phyloP scores from a whole-genome alignment of 2,797 vertebrate species.

The Cossypha dichroa region DNA sequence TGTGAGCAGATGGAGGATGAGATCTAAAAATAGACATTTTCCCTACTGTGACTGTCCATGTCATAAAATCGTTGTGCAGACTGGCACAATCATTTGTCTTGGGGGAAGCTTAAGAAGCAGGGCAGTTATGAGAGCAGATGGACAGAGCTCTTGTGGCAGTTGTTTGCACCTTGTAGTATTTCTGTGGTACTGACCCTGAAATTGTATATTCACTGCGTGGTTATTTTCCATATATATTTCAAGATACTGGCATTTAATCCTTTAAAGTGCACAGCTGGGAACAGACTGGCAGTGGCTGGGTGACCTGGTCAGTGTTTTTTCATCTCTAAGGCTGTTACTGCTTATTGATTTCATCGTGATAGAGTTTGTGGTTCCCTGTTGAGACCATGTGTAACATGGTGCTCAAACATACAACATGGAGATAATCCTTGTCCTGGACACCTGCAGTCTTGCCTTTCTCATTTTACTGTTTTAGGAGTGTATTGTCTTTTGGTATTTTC shows the following conservation, averaged over 20 bases:
- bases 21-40: constrained; percentile 49
- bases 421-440: background rate
- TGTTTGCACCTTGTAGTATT: background rate
- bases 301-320: background rate
- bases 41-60: background rate
- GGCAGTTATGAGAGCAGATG: background rate
- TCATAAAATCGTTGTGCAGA: background rate
- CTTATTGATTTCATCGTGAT: background rate
- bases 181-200: background rate
- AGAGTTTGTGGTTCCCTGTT: background rate
- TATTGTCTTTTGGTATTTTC: background rate
- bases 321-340: background rate
- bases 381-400: fast-evolving
- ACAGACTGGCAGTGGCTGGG: background rate
- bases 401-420: fast-evolving
- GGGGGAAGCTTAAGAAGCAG: background rate
- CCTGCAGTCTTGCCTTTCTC: background rate
- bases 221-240: background rate
- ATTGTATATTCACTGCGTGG: background rate
- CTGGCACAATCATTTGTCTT: background rate
- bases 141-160: background rate
- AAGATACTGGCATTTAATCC: background rate
- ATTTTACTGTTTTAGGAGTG: background rate
- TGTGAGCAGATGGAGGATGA: constrained; percentile 47
- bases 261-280: background rate